Percentiles rank a stretch among this genome's conserved stretches.
phyloP scores from a whole-genome alignment of 2,888 invertebrate species.

The Phalangium opilio region DNA sequence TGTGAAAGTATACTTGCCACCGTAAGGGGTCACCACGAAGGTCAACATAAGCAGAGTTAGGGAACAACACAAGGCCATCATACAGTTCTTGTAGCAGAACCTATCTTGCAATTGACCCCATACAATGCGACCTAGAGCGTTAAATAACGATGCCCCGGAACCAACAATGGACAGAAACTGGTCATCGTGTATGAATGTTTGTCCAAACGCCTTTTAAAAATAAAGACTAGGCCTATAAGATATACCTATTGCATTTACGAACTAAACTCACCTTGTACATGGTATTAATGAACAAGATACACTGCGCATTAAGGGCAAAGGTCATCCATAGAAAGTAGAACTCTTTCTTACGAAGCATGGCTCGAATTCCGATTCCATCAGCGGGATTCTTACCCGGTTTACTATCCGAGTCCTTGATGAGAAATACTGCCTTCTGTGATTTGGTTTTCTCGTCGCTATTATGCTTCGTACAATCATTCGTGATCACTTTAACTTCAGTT shows the following conservation, averaged over 20 bases:
- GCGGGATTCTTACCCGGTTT: too few relatives aligned
- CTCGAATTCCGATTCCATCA: background rate
- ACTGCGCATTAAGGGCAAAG: conserved; percentile 27
- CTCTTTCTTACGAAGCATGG: conserved; percentile 23
- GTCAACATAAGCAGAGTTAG: conserved; percentile 21
- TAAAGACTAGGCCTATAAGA: too few relatives aligned
- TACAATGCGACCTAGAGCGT: conserved; percentile 32
- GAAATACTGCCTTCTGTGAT: too few relatives aligned
- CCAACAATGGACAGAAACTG: conserved; percentile 35
- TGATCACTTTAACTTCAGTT: too few relatives aligned
- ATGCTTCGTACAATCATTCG: background rate
- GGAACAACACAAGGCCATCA: conserved; percentile 18
- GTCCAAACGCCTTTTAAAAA: conserved; percentile 29
- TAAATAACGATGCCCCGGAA: conserved; percentile 34
- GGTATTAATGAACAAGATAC: conserved; percentile 28
- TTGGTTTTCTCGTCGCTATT: too few relatives aligned
- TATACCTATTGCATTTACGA: conserved; percentile 7
- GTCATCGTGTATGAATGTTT: conserved; percentile 35
- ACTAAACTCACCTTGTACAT: conserved; percentile 28
- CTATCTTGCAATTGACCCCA: conserved; percentile 35
- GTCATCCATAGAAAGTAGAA: conserved; percentile 30
- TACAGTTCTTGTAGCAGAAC: conserved; percentile 22
- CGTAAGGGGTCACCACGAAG: conserved; percentile 21
- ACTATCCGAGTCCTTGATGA: too few relatives aligned
- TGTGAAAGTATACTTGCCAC: conserved; percentile 22